phyloP scores from a whole-genome alignment of 2,113 vertebrate species.

The Atractosteus spatula region DNA sequence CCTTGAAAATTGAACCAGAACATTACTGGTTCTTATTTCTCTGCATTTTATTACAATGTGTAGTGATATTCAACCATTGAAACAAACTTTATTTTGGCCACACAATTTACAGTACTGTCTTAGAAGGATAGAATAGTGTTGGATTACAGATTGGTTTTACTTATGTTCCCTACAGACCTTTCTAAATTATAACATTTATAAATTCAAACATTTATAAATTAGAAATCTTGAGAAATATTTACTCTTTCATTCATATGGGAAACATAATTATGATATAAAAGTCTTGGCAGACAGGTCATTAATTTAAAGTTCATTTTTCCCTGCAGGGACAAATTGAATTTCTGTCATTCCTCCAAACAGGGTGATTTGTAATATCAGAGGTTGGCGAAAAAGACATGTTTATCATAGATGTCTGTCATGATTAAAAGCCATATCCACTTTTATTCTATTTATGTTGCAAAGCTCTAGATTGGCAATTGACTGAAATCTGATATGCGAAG shows the following conservation, averaged over 20 bases:
- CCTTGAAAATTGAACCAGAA: no score
- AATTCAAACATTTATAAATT: neutral
- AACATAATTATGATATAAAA: neutral
- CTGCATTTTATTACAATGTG: no score
- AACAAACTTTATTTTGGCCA: no score
- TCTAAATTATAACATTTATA: neutral
- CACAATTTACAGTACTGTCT: neutral
- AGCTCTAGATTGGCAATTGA: conserved; percentile 28
- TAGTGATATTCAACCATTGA: no score
- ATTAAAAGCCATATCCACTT: conserved; percentile 28
- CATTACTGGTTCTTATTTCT: no score
- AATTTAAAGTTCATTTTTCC: neutral
- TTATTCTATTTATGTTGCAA: conserved; percentile 5
- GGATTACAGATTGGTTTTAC: neutral
- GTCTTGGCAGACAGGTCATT: neutral
- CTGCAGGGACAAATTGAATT: neutral
- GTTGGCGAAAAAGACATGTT: neutral
- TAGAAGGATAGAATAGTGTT: neutral
- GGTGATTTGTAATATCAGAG: neutral
- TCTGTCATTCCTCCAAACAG: neutral
- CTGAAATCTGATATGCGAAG: conserved; percentile 15
- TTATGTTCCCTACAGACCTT: neutral
- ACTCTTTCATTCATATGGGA: neutral
- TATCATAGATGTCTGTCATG: conserved; percentile 18
- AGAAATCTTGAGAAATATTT: neutral